These are phyloP conservation scores for Halocynthia aurantium DNA, from an alignment of 23 tunicate genomes.

Conservation along the genomic window DNA sequence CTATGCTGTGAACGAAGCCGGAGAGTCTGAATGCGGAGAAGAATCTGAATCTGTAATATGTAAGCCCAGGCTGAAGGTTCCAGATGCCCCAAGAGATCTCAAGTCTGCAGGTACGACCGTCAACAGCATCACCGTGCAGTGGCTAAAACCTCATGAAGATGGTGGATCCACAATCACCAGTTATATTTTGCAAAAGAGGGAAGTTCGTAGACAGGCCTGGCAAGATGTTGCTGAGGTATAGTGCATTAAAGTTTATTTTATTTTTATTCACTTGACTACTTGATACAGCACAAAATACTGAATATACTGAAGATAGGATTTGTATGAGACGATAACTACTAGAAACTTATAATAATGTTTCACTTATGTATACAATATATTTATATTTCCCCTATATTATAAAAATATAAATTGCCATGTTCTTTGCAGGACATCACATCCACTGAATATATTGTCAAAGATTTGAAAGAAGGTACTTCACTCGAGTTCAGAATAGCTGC, in stretches of 20 bases:
- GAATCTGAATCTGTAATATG: slow-evolving; percentile 18
- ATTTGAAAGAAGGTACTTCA: slow-evolving; percentile 18
- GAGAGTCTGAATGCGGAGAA: slow-evolving; percentile 17
- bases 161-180: slow-evolving; percentile 15
- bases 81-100: slow-evolving; percentile 25
- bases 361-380: no score
- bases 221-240: not conserved
- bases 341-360: no score
- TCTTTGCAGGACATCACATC: not conserved
- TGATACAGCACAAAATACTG: no score
- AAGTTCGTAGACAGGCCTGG: slow-evolving; percentile 2
- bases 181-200: slow-evolving; percentile 20
- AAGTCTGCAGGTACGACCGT: slow-evolving; percentile 27
- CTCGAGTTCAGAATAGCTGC: slow-evolving; percentile 21
- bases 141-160: slow-evolving; percentile 27
- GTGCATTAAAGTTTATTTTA: no score
- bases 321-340: no score
- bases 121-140: slow-evolving; percentile 27
- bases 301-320: no score
- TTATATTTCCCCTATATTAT: no score
- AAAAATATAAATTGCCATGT: no score
- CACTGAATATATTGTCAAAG: not conserved
- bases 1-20: slow-evolving; percentile 15
- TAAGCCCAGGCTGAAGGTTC: slow-evolving; percentile 9
- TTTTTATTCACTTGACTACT: no score